Conservation (phyloP, 1,140 invertebrate species). For the Lordiphosa mommai region DNA sequence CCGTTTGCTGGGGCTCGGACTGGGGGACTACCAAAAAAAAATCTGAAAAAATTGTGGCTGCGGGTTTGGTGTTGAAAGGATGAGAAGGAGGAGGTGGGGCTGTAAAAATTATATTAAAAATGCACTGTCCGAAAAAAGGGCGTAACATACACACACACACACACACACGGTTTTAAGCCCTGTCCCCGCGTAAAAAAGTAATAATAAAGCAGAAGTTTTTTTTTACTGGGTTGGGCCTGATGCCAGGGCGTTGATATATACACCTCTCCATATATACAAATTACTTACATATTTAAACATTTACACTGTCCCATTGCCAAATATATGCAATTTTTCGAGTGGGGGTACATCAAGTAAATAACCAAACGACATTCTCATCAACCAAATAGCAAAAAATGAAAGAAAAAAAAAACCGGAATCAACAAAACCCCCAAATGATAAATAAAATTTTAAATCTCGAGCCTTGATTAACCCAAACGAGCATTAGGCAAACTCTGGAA, state of each 20-base stretch:
- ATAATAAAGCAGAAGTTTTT: constrained; percentile 60
- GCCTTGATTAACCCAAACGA: constrained; percentile 69
- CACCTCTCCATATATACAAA: constrained; percentile 15
- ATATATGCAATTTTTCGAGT: constrained; percentile 40
- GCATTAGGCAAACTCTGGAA: constrained; percentile 28
- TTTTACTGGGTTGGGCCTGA: constrained; percentile 7
- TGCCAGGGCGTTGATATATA: constrained; percentile 43
- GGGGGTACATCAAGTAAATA: constrained; percentile 36
- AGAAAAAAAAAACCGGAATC: constrained; percentile 8
- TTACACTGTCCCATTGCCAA: constrained; percentile 61
- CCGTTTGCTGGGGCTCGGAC: background rate
- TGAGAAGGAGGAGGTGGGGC: background rate
- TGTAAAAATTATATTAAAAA: constrained; percentile 76
- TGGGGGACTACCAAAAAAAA: constrained; percentile 16
- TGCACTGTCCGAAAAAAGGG: constrained; percentile 74
- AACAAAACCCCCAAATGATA: constrained; percentile 35
- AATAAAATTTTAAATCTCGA: constrained; percentile 59
- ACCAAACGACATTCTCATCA: constrained; percentile 40
- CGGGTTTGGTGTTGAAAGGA: background rate
- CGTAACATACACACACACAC: constrained; percentile 41
- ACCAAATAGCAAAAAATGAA: constrained; percentile 3
- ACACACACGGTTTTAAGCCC: constrained; percentile 26
- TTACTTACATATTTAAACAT: constrained; percentile 62
- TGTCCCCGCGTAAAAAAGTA: constrained; percentile 35
- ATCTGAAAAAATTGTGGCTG: constrained; percentile 35